phyloP scores from a whole-genome alignment of 2,888 invertebrate species.

The Tetragonisca angustula region DNA sequence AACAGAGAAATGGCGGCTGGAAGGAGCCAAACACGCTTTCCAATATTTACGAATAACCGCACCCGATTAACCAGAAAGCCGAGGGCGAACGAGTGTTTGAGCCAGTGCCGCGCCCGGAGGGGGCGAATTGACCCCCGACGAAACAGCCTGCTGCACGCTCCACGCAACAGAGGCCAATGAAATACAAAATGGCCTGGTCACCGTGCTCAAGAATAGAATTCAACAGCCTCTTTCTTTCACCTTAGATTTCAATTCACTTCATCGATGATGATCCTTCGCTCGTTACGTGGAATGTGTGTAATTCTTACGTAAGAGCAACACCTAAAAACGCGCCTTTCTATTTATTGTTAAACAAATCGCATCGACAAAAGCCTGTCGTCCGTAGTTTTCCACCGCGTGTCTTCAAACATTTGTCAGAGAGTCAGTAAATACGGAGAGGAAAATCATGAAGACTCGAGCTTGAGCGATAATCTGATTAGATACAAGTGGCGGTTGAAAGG shows the following conservation, averaged over 20 bases:
- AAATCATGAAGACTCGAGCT: not conserved
- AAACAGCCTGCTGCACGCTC: constrained; percentile 40
- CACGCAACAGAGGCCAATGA: constrained; percentile 57
- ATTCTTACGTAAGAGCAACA: no score
- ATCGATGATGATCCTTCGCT: no score
- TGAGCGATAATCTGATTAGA: constrained; percentile 3
- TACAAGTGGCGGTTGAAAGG: not conserved
- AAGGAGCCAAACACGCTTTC: constrained; percentile 71
- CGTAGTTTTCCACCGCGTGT: not conserved
- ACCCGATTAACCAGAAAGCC: constrained; percentile 71
- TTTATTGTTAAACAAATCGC: not conserved
- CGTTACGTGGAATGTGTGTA: no score
- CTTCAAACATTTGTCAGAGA: not conserved
- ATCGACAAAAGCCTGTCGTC: no score
- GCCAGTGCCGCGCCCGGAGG: constrained; percentile 18
- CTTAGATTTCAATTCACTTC: no score
- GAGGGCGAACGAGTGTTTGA: constrained; percentile 32
- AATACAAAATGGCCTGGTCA: constrained; percentile 46
- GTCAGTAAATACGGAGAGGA: not conserved
- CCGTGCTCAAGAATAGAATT: constrained; percentile 38
- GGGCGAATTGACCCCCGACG: constrained; percentile 42
- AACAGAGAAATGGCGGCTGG: not conserved
- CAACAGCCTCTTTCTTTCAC: not conserved
- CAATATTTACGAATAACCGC: constrained; percentile 77
- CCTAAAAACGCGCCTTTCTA: not conserved